Base-by-base conservation (phyloP, 2,113 vertebrate species). In the Nerophis lumbriciformis region DNA sequence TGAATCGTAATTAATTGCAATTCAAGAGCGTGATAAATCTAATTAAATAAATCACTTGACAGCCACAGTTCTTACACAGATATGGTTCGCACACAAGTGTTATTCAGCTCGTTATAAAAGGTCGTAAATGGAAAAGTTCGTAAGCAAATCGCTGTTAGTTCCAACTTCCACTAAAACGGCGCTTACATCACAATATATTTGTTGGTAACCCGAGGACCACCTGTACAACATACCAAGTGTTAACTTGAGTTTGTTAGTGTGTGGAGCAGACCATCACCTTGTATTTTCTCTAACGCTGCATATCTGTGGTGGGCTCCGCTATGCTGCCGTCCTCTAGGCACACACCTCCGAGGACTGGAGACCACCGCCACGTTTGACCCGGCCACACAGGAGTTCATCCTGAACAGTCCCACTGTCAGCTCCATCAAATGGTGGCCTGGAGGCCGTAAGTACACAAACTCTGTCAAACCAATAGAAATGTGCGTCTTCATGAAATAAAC, bases 361-460 rank as follows among this genome's bases (percentile, higher is more conserved):
- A 99, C 97, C 42, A 99, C 95, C 8, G 94, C 96, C 61, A 98
- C 95, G 4, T 99, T 93, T 0, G 95, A 99, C 71, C 92, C 95
- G 6, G 77, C 92, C 49, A 96, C 95, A 0, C 93, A 99, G 75
- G 95, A 98, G 79, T 99, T 99, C 81, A 92, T 98, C 51, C 75
- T 99, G 61, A 95, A 99, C 84, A 96, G 94, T 72, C 97, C 97
- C 42, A 98, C 97, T 0, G 90, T 99, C 78, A 95, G 93, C 69
- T 98, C 97, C 66, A 98, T 98, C 77, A 99, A 99, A 72, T 99
- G 97, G 97, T 99, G 97, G 97, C 95, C 97, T 7, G 97, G 97
- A 60, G 97, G 95, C 82, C 89, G 97, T 99, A 88, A 94, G 97
- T 93, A 63, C 35, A 15, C 13, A 5, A 57, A 56, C 15, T 39